Conservation (phyloP, 2,797 vertebrate genomes). For the Lagocephalus sceleratus region DNA sequence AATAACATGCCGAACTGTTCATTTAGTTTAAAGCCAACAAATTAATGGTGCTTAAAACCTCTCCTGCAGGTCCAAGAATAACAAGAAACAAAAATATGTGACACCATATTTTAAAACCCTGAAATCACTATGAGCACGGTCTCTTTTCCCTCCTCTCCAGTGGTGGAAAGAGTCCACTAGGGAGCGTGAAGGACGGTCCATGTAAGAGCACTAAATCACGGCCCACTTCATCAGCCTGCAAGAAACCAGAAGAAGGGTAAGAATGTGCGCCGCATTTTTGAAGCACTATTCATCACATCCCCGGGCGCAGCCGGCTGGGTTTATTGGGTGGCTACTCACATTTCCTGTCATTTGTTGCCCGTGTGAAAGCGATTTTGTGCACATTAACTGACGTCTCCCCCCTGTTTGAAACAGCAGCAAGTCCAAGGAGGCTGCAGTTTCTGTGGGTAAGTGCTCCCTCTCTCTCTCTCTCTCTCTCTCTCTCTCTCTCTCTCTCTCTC, state of each 20-base stretch:
- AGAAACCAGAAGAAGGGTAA: conserved; percentile 65
- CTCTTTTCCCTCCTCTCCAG: conserved; percentile 16
- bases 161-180: conserved; percentile 51
- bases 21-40: no score
- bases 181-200: conserved; percentile 58
- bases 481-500: no score
- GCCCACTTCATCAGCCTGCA: conserved; percentile 48
- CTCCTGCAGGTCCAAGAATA: no score
- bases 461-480: neutral
- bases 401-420: conserved; percentile 69
- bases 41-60: no score
- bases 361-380: neutral
- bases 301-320: no score
- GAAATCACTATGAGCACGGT: neutral
- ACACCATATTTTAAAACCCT: neutral
- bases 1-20: neutral
- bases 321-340: no score
- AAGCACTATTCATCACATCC: no score
- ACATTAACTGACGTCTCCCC: conserved; percentile 12
- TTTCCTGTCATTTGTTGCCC: no score
- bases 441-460: conserved; percentile 77
- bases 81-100: neutral
- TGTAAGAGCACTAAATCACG: conserved; percentile 41
- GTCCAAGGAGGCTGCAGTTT: conserved; percentile 84
- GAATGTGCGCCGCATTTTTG: conserved; percentile 3